Base-by-base conservation (phyloP, 2,888 invertebrate genomes). In the Aphodius granarius region DNA sequence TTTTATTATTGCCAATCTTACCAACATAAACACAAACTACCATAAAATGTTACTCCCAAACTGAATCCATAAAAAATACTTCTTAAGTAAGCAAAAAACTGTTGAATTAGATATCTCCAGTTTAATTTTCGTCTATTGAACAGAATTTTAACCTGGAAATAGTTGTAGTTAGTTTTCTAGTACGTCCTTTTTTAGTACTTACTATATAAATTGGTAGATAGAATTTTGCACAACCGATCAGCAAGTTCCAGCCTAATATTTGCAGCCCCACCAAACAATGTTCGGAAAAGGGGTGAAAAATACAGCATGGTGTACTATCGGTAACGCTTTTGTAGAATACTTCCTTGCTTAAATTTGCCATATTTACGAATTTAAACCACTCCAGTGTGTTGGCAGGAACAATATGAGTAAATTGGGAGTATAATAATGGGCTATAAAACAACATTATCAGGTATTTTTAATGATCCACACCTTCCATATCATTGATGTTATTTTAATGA, bases 21-120 rank as follows among this genome's bases (percentile, higher is more conserved):
- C 90, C 88, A 88, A 81, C 89, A 87, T 83, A 89, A 85, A 82
- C 90, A 90, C 80, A 89, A 89, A n/a, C 88, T 82, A 74, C 88
- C 88, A 19, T 90, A 87, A 83, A 90, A 87, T 0, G 89, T 86
- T 75, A 86, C 87, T 4, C 88, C 89, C 18, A 90, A 88, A 2
- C 87, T 86, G 5, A 89, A 79, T 0, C 89, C 90, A 83, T 90
- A 90, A 64, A 89, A 85, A 1, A 89, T 88, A 63, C 89, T 89
- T 79, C 88, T 88, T 21, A 90, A 76, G 80, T 89, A 89, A 65
- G 88, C 80, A 77, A 88, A 88, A 73, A 89, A 86, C 75, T 89
- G 88, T 78, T 89, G 86, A 73, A 87, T 81, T 74, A 89, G 85
- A 78, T 89, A 89, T 72, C 88, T 84, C 80, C 88, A 88, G 18